A percentile compares a stretch with the other conserved stretches of the same genome.
phyloP scores from a whole-genome alignment of 1,140 invertebrate genomes.

The Zophobas atratus region DNA sequence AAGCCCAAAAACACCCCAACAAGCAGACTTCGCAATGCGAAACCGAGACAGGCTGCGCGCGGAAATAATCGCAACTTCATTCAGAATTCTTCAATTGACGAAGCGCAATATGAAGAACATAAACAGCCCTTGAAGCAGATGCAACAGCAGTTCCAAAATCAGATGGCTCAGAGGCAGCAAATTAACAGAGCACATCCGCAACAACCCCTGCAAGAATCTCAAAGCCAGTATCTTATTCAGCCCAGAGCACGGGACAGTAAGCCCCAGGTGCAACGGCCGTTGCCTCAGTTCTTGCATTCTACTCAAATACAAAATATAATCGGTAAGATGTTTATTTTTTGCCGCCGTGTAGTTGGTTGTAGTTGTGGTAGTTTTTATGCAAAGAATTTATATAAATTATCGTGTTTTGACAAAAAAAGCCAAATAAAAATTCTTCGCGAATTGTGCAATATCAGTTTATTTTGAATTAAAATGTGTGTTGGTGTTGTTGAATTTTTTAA shows the following conservation, averaged over 20 bases:
- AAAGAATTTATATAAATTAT: too few relatives aligned
- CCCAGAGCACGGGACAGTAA: slow-evolving; percentile 50
- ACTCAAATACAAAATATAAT: slow-evolving; percentile 66
- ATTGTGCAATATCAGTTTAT: too few relatives aligned
- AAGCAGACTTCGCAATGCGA: slow-evolving; percentile 13
- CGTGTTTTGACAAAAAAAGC: too few relatives aligned
- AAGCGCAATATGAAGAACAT: slow-evolving; percentile 22
- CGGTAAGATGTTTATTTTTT: slow-evolving; percentile 50
- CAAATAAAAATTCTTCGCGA: too few relatives aligned
- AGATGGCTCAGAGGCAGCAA: slow-evolving; percentile 61
- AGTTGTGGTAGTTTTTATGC: too few relatives aligned
- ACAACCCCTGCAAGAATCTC: slow-evolving; percentile 53
- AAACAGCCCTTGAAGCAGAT: slow-evolving; percentile 33
- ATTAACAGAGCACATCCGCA: slow-evolving; percentile 59
- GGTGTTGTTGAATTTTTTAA: too few relatives aligned
- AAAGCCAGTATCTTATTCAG: slow-evolving; percentile 61
- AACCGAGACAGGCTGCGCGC: not conserved
- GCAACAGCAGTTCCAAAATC: slow-evolving; percentile 51
- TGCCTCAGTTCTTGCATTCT: slow-evolving; percentile 61
- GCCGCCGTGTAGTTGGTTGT: too few relatives aligned
- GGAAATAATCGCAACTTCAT: slow-evolving; percentile 1
- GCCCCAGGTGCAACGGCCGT: slow-evolving; percentile 49
- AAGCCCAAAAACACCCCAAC: not conserved
- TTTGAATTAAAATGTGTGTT: too few relatives aligned
- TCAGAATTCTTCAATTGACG: slow-evolving; percentile 8